Conservation (phyloP, 2,888 invertebrate genomes). For the Mimachlamys varia region DNA sequence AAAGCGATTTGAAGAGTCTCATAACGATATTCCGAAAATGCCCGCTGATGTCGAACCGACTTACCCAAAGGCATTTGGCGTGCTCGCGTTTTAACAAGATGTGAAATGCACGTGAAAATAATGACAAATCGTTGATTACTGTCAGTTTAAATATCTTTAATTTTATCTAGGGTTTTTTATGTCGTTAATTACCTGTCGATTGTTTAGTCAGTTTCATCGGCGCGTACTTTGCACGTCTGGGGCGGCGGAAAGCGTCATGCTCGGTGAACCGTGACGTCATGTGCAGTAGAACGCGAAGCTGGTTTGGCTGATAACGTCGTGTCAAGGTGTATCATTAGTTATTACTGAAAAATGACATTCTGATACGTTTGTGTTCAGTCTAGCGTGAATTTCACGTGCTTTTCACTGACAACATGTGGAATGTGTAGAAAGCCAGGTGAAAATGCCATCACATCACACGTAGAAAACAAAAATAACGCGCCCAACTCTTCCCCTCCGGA, state of each 20-base stretch:
- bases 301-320: too few species aligned
- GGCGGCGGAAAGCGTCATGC: too few species aligned
- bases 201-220: background rate
- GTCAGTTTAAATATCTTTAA: background rate
- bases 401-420: background rate
- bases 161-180: background rate
- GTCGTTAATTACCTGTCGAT: background rate
- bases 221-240: background rate
- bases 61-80: too few species aligned
- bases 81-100: background rate
- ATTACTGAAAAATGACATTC: too few species aligned
- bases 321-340: too few species aligned
- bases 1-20: too few species aligned
- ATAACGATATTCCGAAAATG: too few species aligned
- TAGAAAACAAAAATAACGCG: background rate
- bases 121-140: background rate
- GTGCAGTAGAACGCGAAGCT: background rate
- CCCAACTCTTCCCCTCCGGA: background rate
- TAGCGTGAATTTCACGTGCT: background rate
- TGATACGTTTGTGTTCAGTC: too few species aligned
- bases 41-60: too few species aligned
- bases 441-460: background rate
- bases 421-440: background rate
- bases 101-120: background rate
- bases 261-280: background rate